Evolutionary conservation across 2,888 invertebrate species (phyloP), one percentile per base, ranked within the genome.

Genomic region (Brassicogethes aeneus): DNA sequence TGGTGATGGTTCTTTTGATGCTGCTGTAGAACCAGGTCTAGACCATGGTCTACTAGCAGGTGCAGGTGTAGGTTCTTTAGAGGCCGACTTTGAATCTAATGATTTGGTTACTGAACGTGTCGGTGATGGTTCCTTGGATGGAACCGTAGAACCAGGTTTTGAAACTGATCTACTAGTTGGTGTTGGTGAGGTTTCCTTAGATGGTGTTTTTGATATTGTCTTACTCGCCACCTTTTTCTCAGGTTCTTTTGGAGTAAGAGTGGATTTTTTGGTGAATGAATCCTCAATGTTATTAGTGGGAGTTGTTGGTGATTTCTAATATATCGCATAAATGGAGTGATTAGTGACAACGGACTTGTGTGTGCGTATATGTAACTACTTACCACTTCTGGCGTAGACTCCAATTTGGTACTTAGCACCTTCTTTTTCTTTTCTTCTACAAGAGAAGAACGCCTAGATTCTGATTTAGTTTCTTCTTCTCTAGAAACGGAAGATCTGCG

Each of bases 401-500:
- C 61, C 45, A 64, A 43, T 53, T 59, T 62, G 42, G 60, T 59
- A 17, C 17, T 14, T 13, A 31, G 33, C 55, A 60, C 57, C 58
- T 63, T 64, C 53, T 64, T 64, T 52, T 64, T 66, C 56, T 66
- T 65, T 29, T 69, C 70, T 37, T 70, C 70, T 17, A 63, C 53
- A 23, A 69, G 52, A 16, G 72, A 72, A 15, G 71, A 69, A 36
- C 70, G 65, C 48, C 68, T 68, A 48, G 72, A 71, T 52, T 73
- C 72, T 39, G 65, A 60, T 48, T 59, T 70, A 31, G 61, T 56
- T 58, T 72, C 70, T 54, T 72, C 71, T 48, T 72, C 67, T 36
- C 41, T 36, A n/a, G 60, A 55, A 40, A 68, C 47, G 23, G 69
- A 69, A 43, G 69, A 65, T 52, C 60, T 60, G 46, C 69, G 60